Conservation (phyloP, 2,888 invertebrate species). For the Aporophyla lueneburgensis region DNA sequence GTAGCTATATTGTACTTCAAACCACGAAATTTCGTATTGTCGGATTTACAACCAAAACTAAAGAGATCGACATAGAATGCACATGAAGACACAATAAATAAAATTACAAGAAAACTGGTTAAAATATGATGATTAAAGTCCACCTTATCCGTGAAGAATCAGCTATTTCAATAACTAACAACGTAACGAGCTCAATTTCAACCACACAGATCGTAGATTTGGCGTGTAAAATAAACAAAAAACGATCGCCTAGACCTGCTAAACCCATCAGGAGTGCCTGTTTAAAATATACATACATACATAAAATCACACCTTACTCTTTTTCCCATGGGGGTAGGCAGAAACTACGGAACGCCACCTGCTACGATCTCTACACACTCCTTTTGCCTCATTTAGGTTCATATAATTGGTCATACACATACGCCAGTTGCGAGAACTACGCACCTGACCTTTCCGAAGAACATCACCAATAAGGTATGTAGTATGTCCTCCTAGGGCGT, state of each 20-base stretch:
- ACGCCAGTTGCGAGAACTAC: too few relatives aligned
- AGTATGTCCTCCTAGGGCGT: too few relatives aligned
- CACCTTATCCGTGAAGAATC: constrained; percentile 15
- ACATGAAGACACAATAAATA: background rate
- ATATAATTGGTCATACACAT: too few relatives aligned
- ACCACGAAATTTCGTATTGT: background rate
- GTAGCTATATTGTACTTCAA: background rate
- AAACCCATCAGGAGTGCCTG: constrained; percentile 30
- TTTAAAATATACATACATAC: constrained; percentile 61
- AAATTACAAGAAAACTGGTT: background rate
- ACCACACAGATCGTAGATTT: constrained; percentile 39
- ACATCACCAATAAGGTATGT: too few relatives aligned
- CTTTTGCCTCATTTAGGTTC: too few relatives aligned
- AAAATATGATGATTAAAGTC: background rate
- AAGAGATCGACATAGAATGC: background rate
- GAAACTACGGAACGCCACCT: too few relatives aligned
- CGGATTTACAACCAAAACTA: background rate
- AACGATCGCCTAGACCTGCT: background rate
- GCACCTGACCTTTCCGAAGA: too few relatives aligned
- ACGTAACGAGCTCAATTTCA: constrained; percentile 49
- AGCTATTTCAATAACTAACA: constrained; percentile 24
- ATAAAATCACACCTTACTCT: too few relatives aligned
- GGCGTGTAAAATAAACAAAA: constrained; percentile 41
- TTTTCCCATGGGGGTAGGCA: too few relatives aligned
- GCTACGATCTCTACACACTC: too few relatives aligned